Evolutionary conservation across 2,113 vertebrate genomes (phyloP).

Genomic region (Anhinga anhinga): DNA sequence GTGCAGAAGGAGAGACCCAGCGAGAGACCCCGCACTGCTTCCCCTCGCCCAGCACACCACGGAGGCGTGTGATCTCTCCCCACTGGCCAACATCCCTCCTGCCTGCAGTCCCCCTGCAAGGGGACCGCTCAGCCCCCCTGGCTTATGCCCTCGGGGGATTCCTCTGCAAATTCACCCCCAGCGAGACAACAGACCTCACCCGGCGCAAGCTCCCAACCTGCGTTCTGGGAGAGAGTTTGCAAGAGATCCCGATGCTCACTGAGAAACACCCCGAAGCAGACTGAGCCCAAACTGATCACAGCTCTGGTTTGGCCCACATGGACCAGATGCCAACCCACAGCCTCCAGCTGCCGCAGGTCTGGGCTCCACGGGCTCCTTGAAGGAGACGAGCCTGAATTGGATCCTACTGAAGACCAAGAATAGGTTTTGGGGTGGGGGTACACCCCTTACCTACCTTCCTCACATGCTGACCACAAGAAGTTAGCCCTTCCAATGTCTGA

Average conservation of each 20-base stretch:
- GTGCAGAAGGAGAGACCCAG: not conserved
- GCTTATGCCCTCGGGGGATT: not conserved
- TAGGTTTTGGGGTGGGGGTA: not conserved
- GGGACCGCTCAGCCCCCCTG: not conserved
- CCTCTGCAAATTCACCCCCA: not conserved
- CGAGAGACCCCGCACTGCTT: accelerated
- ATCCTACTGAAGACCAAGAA: not conserved
- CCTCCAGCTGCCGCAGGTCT: not conserved
- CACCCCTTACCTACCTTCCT: not conserved
- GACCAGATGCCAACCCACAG: not conserved
- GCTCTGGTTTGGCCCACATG: not conserved
- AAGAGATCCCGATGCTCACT: not conserved
- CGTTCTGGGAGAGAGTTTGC: not conserved
- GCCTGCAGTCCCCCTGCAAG: not conserved
- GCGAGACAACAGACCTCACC: not conserved
- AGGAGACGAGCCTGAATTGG: not conserved
- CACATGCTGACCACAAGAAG: not conserved
- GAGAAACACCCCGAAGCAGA: not conserved
- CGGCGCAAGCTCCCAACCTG: not conserved
- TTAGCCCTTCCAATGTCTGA: not conserved
- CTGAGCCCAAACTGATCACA: not conserved
- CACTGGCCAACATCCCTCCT: not conserved
- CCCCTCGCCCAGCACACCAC: not conserved
- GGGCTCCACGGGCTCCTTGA: accelerated
- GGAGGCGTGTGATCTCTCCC: not conserved